Evolutionary conservation across 2,113 vertebrate genomes (phyloP).

Genomic region (Sinosuthora webbiana): DNA sequence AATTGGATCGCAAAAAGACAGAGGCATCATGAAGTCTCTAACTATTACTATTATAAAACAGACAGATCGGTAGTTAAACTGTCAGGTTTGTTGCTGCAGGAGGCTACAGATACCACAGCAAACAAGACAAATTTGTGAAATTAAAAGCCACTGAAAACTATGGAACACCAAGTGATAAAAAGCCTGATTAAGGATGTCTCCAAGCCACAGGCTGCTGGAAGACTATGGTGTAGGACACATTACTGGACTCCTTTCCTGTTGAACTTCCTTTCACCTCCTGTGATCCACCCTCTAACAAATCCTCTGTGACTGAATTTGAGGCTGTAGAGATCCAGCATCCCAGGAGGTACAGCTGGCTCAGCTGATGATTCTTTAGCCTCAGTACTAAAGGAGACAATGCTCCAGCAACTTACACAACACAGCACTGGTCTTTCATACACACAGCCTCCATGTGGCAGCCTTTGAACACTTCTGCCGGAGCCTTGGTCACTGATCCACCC

Average conservation of each 20-base stretch:
- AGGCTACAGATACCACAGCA: not conserved
- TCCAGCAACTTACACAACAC: not conserved
- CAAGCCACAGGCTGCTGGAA: not conserved
- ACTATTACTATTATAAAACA: not conserved
- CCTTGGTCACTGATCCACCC: rapidly evolving
- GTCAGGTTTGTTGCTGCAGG: not conserved
- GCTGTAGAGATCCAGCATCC: not conserved
- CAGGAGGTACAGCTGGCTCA: not conserved
- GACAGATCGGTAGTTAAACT: not conserved
- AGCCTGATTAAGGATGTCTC: not conserved
- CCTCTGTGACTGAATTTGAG: not conserved
- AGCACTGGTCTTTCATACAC: not conserved
- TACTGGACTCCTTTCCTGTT: not conserved
- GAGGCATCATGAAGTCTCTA: not conserved
- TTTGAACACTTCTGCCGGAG: not conserved
- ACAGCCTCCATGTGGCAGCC: not conserved
- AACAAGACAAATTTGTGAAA: not conserved
- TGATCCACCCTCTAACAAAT: not conserved
- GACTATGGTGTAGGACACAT: rapidly evolving
- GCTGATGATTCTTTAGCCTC: not conserved
- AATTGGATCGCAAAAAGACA: not conserved
- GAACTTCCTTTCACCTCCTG: not conserved
- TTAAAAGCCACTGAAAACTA: not conserved
- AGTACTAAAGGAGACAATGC: not conserved
- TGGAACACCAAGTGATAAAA: not conserved